phyloP scores from a whole-genome alignment of 2,888 invertebrate genomes.

The Lithodes maja region DNA sequence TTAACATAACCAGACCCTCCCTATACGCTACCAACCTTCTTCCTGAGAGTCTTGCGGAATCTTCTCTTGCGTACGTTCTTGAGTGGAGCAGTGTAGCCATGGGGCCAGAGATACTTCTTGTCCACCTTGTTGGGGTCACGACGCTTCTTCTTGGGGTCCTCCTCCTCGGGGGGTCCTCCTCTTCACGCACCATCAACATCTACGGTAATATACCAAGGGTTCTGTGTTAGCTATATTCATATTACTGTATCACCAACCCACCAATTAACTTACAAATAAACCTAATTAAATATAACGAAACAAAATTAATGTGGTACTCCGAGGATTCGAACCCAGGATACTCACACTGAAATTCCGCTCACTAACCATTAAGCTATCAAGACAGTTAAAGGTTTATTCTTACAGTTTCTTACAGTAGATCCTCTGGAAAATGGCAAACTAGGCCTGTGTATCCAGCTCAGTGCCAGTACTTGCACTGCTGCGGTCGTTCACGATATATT shows the following conservation, averaged over 20 bases:
- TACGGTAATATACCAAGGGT: not conserved
- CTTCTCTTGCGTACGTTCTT: constrained; percentile 95
- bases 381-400: too few species aligned
- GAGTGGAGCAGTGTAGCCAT: constrained; percentile 95
- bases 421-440: too few species aligned
- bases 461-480: too few species aligned
- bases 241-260: not conserved
- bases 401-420: too few species aligned
- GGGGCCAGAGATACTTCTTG: constrained; percentile 94
- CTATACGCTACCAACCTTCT: constrained; percentile 79
- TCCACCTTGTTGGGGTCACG: constrained; percentile 90
- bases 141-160: constrained; percentile 79
- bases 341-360: too few species aligned
- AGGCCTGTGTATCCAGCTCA: too few species aligned
- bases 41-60: constrained; percentile 95
- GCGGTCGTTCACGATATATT: too few species aligned
- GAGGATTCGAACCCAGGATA: too few species aligned
- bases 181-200: constrained; percentile 70
- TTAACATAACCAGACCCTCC: too few species aligned
- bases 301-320: too few species aligned
- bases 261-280: too few species aligned
- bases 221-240: not conserved
- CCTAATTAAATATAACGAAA: not conserved
- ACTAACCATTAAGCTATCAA: too few species aligned
- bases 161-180: constrained; percentile 76